Conservation (phyloP, 1,140 invertebrate species). For the Ylistrum balloti region DNA sequence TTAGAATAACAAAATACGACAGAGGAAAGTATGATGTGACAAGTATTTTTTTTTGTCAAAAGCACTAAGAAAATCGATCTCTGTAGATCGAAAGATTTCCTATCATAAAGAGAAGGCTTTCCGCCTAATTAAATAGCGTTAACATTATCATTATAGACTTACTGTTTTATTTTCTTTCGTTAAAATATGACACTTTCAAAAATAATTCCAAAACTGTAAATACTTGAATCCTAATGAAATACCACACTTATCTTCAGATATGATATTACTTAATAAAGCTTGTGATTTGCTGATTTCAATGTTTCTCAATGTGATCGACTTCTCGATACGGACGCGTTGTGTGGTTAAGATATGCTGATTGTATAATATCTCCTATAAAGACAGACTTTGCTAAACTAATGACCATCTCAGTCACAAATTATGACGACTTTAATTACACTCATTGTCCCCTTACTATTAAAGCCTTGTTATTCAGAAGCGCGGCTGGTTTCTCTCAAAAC, state of each 20-base stretch:
- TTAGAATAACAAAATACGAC: too few relatives aligned
- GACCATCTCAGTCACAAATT: not conserved
- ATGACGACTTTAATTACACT: slow-evolving; percentile 19
- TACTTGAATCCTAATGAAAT: not conserved
- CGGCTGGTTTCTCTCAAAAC: slow-evolving; percentile 5
- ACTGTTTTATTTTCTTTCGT: too few relatives aligned
- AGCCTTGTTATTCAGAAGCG: not conserved
- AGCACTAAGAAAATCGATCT: too few relatives aligned
- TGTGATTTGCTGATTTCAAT: not conserved
- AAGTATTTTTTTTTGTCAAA: too few relatives aligned
- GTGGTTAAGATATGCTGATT: slow-evolving; percentile 32
- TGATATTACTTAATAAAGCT: not conserved
- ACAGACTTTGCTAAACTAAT: not conserved
- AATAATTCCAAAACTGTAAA: too few relatives aligned
- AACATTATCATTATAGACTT: too few relatives aligned
- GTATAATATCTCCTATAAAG: not conserved
- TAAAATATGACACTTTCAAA: too few relatives aligned
- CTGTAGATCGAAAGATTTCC: too few relatives aligned
- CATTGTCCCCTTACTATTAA: not conserved
- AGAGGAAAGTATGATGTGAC: too few relatives aligned
- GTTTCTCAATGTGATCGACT: not conserved
- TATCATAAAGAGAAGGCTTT: too few relatives aligned
- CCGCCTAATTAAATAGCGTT: too few relatives aligned
- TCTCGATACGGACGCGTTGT: not conserved
- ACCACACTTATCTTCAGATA: not conserved